A percentile compares a stretch with the other conserved stretches of the same genome.
Evolutionary conservation across 2,797 vertebrate species (phyloP).

Genomic region (Diceros bicornis): DNA sequence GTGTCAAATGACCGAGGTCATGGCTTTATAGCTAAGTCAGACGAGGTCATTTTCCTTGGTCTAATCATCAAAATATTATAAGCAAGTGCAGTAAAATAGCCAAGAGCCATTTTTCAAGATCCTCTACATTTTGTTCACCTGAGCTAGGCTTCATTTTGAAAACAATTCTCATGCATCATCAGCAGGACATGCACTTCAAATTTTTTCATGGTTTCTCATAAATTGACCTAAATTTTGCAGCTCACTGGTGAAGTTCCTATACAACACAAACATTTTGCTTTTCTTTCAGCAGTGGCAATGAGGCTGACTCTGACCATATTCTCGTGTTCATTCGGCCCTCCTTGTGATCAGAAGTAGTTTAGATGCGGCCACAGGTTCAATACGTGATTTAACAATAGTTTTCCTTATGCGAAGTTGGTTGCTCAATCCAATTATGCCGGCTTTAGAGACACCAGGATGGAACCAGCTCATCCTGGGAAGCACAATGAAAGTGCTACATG

Average conservation of each 20-base stretch:
- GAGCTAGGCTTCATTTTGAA: background rate
- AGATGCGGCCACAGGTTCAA: background rate
- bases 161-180: background rate
- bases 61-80: background rate
- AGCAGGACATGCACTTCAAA: background rate
- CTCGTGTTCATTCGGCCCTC: too few relatives aligned
- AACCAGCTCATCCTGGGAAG: background rate
- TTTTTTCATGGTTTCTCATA: background rate
- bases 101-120: background rate
- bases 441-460: background rate
- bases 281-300: background rate
- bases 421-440: background rate
- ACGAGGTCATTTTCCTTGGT: background rate
- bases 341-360: background rate
- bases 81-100: background rate
- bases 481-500: fast-evolving
- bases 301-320: background rate
- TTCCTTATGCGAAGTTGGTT: background rate
- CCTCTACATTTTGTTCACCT: background rate
- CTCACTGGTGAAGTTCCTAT: background rate
- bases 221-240: background rate
- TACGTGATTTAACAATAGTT: background rate
- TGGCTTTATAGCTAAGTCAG: background rate
- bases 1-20: background rate
- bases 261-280: background rate